Percentiles rank a stretch among this genome's conserved stretches.
Conservation (phyloP, 1,140 invertebrate species). For the Cyclargus thomasi region DNA sequence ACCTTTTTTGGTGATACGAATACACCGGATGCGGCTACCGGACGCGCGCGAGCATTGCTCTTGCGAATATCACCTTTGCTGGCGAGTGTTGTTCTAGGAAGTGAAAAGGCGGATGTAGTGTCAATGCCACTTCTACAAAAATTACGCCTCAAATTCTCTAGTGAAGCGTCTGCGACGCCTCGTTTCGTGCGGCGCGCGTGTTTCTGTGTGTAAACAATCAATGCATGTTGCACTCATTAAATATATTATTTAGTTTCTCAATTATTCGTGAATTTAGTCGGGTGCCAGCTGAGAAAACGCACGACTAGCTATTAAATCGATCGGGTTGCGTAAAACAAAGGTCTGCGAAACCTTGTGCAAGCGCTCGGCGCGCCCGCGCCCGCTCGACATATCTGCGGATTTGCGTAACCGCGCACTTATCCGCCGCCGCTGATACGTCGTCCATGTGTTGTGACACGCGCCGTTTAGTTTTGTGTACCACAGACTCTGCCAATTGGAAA, state of each 20-base stretch:
- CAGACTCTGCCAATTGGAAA: conserved; percentile 29
- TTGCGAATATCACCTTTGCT: conserved; percentile 44
- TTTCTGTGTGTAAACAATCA: neutral
- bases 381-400: conserved; percentile 71
- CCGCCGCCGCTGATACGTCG: conserved; percentile 63
- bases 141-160: neutral
- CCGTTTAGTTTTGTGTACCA: conserved; percentile 43
- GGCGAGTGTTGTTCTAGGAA: conserved; percentile 40
- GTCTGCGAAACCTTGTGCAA: conserved; percentile 74
- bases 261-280: conserved; percentile 42
- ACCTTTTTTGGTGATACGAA: conserved; percentile 68
- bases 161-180: neutral
- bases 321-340: conserved; percentile 74
- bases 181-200: neutral
- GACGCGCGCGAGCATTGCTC: conserved; percentile 57
- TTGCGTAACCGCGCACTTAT: conserved; percentile 74
- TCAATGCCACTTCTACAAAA: conserved; percentile 21
- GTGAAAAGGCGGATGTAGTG: conserved; percentile 50
- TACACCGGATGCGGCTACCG: conserved; percentile 69
- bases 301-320: conserved; percentile 69
- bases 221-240: conserved; percentile 14
- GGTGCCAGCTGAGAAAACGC: conserved; percentile 59
- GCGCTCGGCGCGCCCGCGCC: conserved; percentile 59
- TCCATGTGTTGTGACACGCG: conserved; percentile 62
- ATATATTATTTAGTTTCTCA: conserved; percentile 33